phyloP scores from a whole-genome alignment of 2,113 vertebrate species.

The Phoxinus phoxinus region DNA sequence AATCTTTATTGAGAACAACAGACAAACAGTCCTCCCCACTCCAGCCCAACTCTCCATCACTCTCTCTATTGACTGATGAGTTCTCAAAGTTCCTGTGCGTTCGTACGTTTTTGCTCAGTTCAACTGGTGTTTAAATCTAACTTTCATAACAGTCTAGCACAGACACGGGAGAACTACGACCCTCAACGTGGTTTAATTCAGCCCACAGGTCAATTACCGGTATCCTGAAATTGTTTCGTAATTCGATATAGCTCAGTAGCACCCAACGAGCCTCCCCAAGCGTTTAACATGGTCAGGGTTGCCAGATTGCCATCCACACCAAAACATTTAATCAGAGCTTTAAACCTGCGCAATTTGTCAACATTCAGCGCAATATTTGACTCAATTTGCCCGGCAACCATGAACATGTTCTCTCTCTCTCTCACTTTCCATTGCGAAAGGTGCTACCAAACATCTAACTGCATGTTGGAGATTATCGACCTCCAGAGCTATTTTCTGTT shows the following conservation, averaged over 20 bases:
- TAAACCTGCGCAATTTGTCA: background rate
- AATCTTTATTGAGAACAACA: slow-evolving; percentile 79
- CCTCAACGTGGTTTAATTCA: background rate
- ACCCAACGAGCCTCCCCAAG: background rate
- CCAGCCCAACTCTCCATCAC: slow-evolving; percentile 38
- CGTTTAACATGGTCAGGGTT: background rate
- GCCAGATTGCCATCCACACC: background rate
- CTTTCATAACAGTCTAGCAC: background rate
- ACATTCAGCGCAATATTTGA: background rate
- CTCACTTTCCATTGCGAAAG: background rate
- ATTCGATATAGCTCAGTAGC: background rate
- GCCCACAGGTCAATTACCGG: background rate
- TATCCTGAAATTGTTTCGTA: background rate
- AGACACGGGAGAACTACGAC: background rate
- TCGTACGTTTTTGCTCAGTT: slow-evolving; percentile 11
- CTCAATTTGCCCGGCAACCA: background rate
- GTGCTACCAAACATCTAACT: background rate
- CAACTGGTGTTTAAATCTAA: background rate
- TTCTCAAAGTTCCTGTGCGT: slow-evolving; percentile 35
- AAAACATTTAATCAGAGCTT: background rate
- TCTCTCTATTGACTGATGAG: slow-evolving; percentile 66
- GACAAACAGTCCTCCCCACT: slow-evolving; percentile 66
- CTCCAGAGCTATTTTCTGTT: background rate
- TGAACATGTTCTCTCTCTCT: background rate
- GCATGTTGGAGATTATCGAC: slow-evolving; percentile 1